Conservation (phyloP, 2,888 invertebrate species). For the Eristalis arbustorum region DNA sequence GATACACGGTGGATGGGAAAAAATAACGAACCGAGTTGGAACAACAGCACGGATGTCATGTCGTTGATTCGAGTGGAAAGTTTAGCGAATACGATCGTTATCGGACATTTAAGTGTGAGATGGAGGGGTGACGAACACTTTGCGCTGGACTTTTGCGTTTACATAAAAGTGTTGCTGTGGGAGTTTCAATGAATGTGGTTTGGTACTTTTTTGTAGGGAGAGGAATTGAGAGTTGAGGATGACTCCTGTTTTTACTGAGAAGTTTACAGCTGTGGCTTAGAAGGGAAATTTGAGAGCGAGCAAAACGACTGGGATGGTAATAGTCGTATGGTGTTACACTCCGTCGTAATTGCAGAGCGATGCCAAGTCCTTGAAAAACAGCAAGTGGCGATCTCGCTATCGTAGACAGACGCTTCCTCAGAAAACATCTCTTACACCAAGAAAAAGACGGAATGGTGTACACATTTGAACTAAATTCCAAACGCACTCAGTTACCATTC, state of each 20-base stretch:
- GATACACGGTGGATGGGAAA: slow-evolving; percentile 46
- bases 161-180: slow-evolving; percentile 17
- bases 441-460: no score
- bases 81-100: slow-evolving; percentile 68
- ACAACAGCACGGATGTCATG: slow-evolving; percentile 67
- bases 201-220: background rate
- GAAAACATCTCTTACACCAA: no score
- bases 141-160: slow-evolving; percentile 39
- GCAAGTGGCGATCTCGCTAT: no score
- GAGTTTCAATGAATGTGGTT: background rate
- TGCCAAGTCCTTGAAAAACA: no score
- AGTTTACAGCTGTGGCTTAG: no score
- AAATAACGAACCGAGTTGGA: slow-evolving; percentile 37
- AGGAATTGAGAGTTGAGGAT: no score
- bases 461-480: background rate
- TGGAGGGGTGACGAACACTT: slow-evolving; percentile 65
- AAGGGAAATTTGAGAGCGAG: no score
- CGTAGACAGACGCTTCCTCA: no score
- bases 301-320: no score
- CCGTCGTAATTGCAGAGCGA: no score
- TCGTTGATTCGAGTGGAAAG: slow-evolving; percentile 71
- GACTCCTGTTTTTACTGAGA: no score
- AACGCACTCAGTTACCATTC: background rate
- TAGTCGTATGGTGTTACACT: no score
- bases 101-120: slow-evolving; percentile 62